These are phyloP conservation scores for Peucedramus taeniatus DNA, from an alignment of 2,113 vertebrate species.

Conservation along the genomic window DNA sequence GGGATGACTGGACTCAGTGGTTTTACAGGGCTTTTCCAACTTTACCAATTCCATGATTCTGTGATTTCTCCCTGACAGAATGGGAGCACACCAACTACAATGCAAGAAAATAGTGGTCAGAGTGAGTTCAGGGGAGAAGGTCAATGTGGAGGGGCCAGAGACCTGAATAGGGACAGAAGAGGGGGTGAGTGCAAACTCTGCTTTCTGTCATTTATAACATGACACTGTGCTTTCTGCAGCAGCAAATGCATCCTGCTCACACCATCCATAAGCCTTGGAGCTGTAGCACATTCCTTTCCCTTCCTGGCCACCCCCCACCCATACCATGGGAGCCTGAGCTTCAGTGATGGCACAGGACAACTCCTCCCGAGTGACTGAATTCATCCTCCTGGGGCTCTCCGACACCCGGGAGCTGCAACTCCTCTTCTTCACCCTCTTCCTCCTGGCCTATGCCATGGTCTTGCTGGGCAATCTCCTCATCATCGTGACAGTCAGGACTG, in stretches of 20 bases:
- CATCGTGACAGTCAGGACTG: conserved; percentile 17
- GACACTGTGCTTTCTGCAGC: background rate
- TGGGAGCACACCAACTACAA: background rate
- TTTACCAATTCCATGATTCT: background rate
- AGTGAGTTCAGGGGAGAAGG: background rate
- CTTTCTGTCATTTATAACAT: background rate
- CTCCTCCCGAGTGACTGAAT: conserved; percentile 50
- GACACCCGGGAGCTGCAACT: conserved; percentile 19
- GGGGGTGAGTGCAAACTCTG: background rate
- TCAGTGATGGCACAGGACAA: conserved; percentile 12
- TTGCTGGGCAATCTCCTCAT: conserved; percentile 66
- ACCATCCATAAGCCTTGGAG: background rate
- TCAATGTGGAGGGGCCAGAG: background rate
- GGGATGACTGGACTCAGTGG: fast-evolving
- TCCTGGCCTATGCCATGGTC: conserved; percentile 30
- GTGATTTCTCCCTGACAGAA: background rate
- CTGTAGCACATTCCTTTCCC: background rate
- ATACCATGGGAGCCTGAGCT: background rate
- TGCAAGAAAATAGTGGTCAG: background rate
- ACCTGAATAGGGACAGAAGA: background rate
- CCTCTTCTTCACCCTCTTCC: conserved; percentile 42
- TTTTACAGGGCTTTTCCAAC: background rate
- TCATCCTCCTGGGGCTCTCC: conserved; percentile 61
- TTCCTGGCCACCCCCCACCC: background rate
- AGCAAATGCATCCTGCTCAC: background rate